Base-by-base conservation (phyloP, 2,113 vertebrate genomes). In the Microtus richardsoni region DNA sequence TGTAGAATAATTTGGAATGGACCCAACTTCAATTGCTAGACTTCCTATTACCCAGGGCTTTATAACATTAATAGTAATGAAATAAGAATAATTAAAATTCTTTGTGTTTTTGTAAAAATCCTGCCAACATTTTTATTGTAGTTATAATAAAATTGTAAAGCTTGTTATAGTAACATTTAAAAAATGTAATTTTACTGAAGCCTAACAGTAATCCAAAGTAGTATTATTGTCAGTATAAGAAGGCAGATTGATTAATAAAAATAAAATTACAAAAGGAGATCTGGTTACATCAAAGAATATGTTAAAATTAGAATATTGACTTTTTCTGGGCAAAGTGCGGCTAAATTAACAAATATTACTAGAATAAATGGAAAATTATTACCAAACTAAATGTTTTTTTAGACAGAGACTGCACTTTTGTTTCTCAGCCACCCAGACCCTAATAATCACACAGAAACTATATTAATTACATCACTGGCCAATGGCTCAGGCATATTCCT, bases 71-170 rank as follows among this genome's bases (percentile, higher is more conserved):
- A n/a, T 73, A 80, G 21, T 78, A 96, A 87, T 79, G 14, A 75
- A 91, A 85, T 77, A 60, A 95, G 33, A 96, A 93, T 91, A 95
- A 74, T 49, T 30, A 74, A 88, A 94, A 86, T 73, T 73, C 58
- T 88, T 36, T 78, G 77, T 82, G 83, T 36, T 89, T 75, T 62
- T 75, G 24, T 84, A 91, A 87, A 28, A 60, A 95, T 91, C 41
- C 36, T 82, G 44, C 22, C 39, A 79, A 16, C 87, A 60, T 91
- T 97, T n/a, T 97, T 92, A 92, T 47, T 91, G 24, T 47, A 82
- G 28, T 60, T 85, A 33, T 86, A 95, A 96, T 89, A 94, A 95
- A 95, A 95, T 58, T 86, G 68, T 77, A 82, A 95, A 92, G 44
- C 39, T 93, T 47, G 10, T 91, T 64, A 95, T 4, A 71, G 22